These are phyloP conservation scores for Rhagium mordax DNA, from an alignment of 2,888 invertebrate genomes.

Conservation along the genomic window DNA sequence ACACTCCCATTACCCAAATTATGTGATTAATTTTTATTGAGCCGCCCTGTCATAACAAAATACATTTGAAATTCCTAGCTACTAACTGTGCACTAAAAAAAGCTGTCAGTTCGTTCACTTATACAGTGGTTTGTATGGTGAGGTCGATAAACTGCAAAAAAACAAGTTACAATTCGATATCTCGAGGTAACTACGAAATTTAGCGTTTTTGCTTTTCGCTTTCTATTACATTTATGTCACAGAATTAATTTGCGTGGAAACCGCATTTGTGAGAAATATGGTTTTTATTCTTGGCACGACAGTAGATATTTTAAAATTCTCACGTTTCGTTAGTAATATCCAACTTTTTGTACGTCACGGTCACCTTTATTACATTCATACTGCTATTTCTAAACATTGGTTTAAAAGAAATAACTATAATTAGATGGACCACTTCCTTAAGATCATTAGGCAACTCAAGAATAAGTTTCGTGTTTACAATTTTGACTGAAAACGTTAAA, in stretches of 20 bases:
- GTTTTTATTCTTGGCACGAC: background rate
- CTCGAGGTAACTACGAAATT: background rate
- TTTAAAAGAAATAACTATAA: no score
- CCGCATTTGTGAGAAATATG: background rate
- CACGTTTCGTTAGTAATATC: background rate
- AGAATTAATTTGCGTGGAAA: background rate
- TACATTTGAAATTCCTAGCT: background rate
- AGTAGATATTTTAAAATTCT: background rate
- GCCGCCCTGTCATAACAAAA: background rate
- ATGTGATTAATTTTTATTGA: background rate
- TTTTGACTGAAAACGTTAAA: no score
- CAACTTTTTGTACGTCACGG: no score
- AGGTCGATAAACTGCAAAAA: slow-evolving; percentile 7
- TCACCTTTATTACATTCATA: no score
- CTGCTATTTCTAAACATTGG: no score
- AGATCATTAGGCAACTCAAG: no score
- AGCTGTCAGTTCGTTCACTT: background rate
- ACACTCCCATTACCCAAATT: background rate
- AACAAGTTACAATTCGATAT: background rate
- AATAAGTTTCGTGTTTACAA: no score
- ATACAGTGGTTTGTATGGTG: background rate
- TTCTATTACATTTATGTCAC: background rate
- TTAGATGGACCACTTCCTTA: no score
- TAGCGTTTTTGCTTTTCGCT: background rate
- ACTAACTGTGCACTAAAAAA: background rate